A percentile compares a stretch with the other conserved stretches of the same genome.
These are phyloP conservation scores for Clivina fossor DNA, from an alignment of 2,888 invertebrate species.

Conservation along the genomic window DNA sequence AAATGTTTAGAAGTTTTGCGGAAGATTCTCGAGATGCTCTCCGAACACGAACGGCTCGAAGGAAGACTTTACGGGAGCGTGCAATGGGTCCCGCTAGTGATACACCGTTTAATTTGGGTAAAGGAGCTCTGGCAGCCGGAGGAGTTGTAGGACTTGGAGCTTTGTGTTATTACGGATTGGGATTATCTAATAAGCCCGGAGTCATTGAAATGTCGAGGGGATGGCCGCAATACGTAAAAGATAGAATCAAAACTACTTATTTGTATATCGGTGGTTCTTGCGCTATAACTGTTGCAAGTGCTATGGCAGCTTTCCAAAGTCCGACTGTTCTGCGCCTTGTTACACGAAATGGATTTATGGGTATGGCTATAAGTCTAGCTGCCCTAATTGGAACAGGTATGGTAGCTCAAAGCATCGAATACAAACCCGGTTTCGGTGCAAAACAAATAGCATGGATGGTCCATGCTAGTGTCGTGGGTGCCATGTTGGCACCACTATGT, in stretches of 20 bases:
- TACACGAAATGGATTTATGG: slow-evolving; percentile 77
- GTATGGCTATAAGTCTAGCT: slow-evolving; percentile 76
- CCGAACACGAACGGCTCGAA: slow-evolving; percentile 53
- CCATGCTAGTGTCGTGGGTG: slow-evolving; percentile 88
- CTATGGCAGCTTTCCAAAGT: slow-evolving; percentile 79
- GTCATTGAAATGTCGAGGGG: slow-evolving; percentile 85
- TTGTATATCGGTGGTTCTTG: slow-evolving; percentile 90
- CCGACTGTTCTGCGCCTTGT: slow-evolving; percentile 81
- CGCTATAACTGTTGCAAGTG: slow-evolving; percentile 78
- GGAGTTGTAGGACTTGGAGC: slow-evolving; percentile 88
- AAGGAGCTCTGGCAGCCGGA: slow-evolving; percentile 86
- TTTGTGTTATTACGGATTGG: slow-evolving; percentile 92
- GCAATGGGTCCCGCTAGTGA: slow-evolving; percentile 77
- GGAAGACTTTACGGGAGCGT: slow-evolving; percentile 67
- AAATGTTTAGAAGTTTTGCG: slow-evolving; percentile 59
- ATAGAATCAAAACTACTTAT: slow-evolving; percentile 87
- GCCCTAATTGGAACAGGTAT: slow-evolving; percentile 91
- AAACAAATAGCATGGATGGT: slow-evolving; percentile 86
- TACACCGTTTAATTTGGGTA: slow-evolving; percentile 82
- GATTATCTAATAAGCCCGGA: slow-evolving; percentile 76
- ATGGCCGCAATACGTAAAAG: slow-evolving; percentile 93
- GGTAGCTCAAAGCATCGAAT: slow-evolving; percentile 80
- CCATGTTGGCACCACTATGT: slow-evolving; percentile 88
- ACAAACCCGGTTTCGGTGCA: slow-evolving; percentile 75
- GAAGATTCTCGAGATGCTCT: slow-evolving; percentile 55